A percentile compares a stretch with the other conserved stretches of the same genome.
Evolutionary conservation across 1,140 invertebrate genomes (phyloP).

Genomic region (Bemisia tabaci): DNA sequence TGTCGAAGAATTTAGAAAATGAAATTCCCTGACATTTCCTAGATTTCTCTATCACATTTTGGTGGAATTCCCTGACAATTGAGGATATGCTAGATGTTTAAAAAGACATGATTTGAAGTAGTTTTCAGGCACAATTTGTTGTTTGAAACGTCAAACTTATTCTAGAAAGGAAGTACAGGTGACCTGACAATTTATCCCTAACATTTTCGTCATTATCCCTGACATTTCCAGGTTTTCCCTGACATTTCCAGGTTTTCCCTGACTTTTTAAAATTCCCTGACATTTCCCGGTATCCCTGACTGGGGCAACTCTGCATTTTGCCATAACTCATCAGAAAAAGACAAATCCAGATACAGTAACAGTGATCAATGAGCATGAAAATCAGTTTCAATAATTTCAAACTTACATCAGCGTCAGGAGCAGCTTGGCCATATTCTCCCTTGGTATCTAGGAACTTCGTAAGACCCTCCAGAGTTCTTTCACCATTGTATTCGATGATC

Average conservation of each 20-base stretch:
- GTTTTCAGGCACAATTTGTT: too few relatives aligned
- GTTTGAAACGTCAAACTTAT: too few relatives aligned
- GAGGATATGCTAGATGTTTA: too few relatives aligned
- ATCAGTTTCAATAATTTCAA: too few relatives aligned
- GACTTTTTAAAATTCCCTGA: neutral
- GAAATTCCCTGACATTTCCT: too few relatives aligned
- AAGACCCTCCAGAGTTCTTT: slow-evolving; percentile 86
- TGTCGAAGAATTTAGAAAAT: too few relatives aligned
- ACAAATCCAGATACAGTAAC: neutral
- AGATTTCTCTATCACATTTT: too few relatives aligned
- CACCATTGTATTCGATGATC: slow-evolving; percentile 86
- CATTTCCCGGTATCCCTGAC: neutral
- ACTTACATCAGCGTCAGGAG: slow-evolving; percentile 35
- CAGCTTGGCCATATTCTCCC: slow-evolving; percentile 48
- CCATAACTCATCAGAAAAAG: neutral
- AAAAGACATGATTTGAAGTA: too few relatives aligned
- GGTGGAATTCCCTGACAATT: too few relatives aligned
- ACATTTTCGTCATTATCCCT: neutral
- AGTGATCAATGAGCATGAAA: neutral
- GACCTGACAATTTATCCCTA: too few relatives aligned
- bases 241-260: neutral
- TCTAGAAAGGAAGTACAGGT: too few relatives aligned
- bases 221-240: neutral
- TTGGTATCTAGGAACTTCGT: slow-evolving; percentile 80
- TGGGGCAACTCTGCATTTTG: neutral